A percentile compares a stretch with the other conserved stretches of the same genome.
Evolutionary conservation across 1,140 invertebrate genomes (phyloP).

Genomic region (Cotesia typhae): DNA sequence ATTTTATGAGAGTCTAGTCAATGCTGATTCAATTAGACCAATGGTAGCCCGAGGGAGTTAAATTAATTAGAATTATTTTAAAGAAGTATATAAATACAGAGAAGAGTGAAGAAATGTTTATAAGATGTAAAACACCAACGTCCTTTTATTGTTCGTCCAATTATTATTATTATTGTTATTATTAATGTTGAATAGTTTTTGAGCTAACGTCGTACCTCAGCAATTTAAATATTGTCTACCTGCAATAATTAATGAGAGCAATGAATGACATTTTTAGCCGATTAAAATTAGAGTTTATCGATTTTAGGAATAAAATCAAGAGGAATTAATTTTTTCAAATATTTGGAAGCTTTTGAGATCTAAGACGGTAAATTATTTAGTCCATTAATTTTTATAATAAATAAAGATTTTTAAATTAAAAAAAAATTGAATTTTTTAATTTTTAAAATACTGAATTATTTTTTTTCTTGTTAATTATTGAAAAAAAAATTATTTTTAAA

Average conservation of each 20-base stretch:
- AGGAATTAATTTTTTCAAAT: too few species aligned
- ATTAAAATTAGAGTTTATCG: constrained; percentile 14
- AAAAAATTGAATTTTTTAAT: too few species aligned
- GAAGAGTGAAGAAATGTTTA: constrained; percentile 2
- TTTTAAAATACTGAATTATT: too few species aligned
- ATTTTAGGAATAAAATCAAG: too few species aligned
- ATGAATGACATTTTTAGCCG: not conserved
- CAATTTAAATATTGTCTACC: not conserved
- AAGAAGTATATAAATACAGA: not conserved
- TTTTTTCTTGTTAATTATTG: too few species aligned
- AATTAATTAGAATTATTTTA: not conserved
- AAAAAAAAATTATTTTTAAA: too few species aligned
- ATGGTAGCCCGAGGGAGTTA: not conserved
- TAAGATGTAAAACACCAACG: constrained; percentile 13
- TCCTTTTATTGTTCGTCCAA: constrained; percentile 22
- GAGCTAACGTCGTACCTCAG: constrained; percentile 18
- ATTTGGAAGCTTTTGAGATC: too few species aligned
- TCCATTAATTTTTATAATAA: too few species aligned
- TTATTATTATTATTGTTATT: constrained; percentile 7
- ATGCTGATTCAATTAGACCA: too few species aligned
- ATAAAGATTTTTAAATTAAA: too few species aligned
- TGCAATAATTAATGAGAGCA: not conserved
- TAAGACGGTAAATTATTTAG: too few species aligned
- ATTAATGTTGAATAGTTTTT: constrained; percentile 14
- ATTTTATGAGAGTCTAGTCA: constrained; percentile 1